Percentiles rank a stretch among this genome's conserved stretches.
phyloP scores from a whole-genome alignment of 1,140 invertebrate genomes.

The Neuroterus valhalla region DNA sequence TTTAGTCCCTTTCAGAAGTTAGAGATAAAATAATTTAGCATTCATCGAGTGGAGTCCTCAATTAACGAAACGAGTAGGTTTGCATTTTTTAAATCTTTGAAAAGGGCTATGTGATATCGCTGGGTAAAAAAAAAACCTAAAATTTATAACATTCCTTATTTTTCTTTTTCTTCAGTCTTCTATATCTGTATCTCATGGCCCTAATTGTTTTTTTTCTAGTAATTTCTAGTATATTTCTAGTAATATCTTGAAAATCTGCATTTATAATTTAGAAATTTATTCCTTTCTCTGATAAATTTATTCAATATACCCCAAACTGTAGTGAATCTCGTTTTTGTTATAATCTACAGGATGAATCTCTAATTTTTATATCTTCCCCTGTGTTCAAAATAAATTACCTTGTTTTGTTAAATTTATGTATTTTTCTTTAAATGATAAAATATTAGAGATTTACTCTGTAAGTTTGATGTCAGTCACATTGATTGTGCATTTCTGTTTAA shows the following conservation, averaged over 20 bases:
- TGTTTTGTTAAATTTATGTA: not conserved
- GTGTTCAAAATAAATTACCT: no score
- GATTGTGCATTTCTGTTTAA: slow-evolving; percentile 15
- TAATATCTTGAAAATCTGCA: not conserved
- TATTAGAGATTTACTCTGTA: slow-evolving; percentile 22
- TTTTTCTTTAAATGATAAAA: not conserved
- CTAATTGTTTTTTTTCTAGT: not conserved
- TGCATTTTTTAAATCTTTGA: slow-evolving; percentile 2
- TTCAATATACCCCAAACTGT: not conserved
- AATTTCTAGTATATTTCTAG: not conserved
- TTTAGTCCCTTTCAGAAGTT: not conserved
- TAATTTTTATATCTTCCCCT: not conserved
- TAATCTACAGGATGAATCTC: slow-evolving; percentile 19
- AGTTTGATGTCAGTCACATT: not conserved
- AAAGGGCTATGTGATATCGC: not conserved
- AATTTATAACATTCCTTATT: no score
- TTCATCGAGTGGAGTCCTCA: not conserved
- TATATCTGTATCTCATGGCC: not conserved
- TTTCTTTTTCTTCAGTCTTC: not conserved
- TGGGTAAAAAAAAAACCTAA: no score
- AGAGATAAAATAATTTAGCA: not conserved
- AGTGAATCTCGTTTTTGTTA: slow-evolving; percentile 6
- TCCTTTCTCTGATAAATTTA: not conserved
- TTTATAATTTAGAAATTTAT: not conserved
- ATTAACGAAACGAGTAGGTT: not conserved